Evolutionary conservation across 2,113 vertebrate species (phyloP).

Genomic region (Pandion haliaetus): DNA sequence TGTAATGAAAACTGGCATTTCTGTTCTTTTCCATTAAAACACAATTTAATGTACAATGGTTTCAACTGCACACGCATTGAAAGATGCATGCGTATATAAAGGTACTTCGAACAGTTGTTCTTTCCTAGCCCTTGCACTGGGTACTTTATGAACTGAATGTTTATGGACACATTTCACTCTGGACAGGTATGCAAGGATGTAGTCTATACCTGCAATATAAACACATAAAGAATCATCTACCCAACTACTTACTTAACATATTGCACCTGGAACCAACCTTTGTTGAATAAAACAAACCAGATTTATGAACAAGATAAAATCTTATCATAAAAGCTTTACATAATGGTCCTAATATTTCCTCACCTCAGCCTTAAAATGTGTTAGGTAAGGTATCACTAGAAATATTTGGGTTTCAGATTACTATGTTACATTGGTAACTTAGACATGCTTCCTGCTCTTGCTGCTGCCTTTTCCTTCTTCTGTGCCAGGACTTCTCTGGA

Average conservation of each 20-base stretch:
- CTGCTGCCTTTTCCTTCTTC: background rate
- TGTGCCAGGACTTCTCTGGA: background rate
- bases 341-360: background rate
- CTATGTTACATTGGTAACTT: background rate
- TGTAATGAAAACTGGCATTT: constrained; percentile 8
- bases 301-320: background rate
- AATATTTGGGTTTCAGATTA: background rate
- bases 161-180: background rate
- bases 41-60: background rate
- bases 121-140: background rate
- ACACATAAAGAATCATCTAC: background rate
- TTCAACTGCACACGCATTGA: background rate
- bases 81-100: background rate
- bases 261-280: background rate
- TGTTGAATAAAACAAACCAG: background rate
- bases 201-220: background rate
- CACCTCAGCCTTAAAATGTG: background rate
- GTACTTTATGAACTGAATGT: background rate
- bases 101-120: background rate
- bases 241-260: background rate
- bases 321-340: background rate
- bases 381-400: background rate
- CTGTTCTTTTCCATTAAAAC: background rate
- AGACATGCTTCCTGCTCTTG: background rate
- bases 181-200: background rate